Evolutionary conservation across 2,113 vertebrate genomes (phyloP).

Genomic region (Epinephelus fuscoguttatus): DNA sequence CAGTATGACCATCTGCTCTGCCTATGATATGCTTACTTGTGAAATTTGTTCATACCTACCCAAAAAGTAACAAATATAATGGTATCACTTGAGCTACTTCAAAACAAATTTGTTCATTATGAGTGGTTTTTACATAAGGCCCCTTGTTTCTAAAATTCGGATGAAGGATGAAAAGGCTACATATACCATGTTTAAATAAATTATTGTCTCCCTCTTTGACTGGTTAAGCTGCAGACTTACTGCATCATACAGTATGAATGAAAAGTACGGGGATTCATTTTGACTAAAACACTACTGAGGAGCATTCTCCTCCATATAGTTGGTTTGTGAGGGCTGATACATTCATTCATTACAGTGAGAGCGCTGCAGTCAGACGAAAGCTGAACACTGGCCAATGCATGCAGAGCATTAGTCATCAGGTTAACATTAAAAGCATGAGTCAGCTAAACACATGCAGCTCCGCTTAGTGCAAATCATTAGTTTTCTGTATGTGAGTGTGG

Average conservation of each 20-base stretch:
- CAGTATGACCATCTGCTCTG: background rate
- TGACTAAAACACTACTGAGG: background rate
- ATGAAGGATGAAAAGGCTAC: background rate
- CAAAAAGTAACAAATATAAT: background rate
- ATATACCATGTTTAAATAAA: background rate
- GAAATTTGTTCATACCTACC: background rate
- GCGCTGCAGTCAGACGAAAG: conserved; percentile 4
- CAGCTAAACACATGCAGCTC: conserved; percentile 28
- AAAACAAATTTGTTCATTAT: background rate
- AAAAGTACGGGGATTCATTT: background rate
- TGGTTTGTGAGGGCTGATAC: background rate
- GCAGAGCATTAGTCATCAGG: conserved; percentile 23
- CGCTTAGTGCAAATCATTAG: background rate
- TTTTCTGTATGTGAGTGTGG: background rate
- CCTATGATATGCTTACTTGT: background rate
- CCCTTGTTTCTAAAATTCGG: background rate
- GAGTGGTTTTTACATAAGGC: background rate
- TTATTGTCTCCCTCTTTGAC: background rate
- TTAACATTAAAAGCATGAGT: conserved; percentile 26
- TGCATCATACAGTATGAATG: background rate
- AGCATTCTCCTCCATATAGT: background rate
- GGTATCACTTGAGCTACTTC: background rate
- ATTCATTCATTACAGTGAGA: conserved; percentile 9
- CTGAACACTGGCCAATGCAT: conserved; percentile 27
- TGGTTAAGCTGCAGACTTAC: background rate